Conservation (phyloP, 2,888 invertebrate species). For the Nasonovia ribisnigri region DNA sequence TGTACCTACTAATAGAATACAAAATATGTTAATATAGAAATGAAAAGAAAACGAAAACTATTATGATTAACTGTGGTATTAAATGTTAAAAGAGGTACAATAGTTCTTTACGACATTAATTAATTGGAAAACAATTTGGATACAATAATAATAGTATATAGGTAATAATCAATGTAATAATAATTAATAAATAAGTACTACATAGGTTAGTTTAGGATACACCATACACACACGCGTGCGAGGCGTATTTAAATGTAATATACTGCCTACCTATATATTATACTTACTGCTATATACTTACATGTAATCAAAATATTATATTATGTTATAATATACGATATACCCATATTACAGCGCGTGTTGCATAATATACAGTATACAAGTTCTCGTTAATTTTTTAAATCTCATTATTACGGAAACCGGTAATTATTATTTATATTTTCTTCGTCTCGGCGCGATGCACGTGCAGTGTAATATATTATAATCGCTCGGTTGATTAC, state of each 20-base stretch:
- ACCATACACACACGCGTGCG: neutral
- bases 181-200: neutral
- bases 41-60: no score
- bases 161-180: neutral
- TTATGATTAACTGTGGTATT: no score
- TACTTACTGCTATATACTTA: neutral
- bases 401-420: conserved; percentile 5
- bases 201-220: neutral
- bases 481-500: neutral
- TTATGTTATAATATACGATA: neutral
- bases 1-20: no score
- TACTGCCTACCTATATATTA: neutral
- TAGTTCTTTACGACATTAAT: neutral
- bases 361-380: no score
- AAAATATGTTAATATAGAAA: no score
- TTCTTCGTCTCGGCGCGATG: conserved; percentile 13
- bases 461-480: neutral
- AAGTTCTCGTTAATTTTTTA: neutral
- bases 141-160: neutral
- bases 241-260: neutral
- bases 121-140: neutral
- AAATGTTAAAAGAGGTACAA: neutral
- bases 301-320: neutral
- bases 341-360: neutral
- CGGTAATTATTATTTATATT: conserved; percentile 7